Base-by-base conservation (phyloP, 1,140 invertebrate genomes). In the Anastrepha obliqua region DNA sequence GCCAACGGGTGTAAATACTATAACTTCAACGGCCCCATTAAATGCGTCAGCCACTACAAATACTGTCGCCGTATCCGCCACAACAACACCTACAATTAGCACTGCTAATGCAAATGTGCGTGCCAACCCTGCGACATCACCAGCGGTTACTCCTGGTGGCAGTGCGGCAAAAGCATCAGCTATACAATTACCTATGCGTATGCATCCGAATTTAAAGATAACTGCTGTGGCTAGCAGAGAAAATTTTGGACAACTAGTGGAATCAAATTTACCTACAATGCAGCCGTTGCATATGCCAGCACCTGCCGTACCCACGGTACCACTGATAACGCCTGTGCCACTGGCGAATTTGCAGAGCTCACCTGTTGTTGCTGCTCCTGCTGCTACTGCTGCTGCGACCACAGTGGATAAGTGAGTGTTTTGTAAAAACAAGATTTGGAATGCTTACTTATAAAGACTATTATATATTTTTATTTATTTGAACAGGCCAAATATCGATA, bases 171-270 rank as follows among this genome's bases (percentile, higher is more conserved):
- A 86, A 17, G 60, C 85, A 6, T 17, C 85, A 44, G 20, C 88
- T 5, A 88, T 88, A 64, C 87, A 88, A 44, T 87, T 88, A 58
- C 88, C 88, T 17, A n/a, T 87, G 0, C 78, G 88, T 17, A 87
- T 88, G 86, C 88, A 88, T 74, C 88, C 88, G 4, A 88, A 88
- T 55, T 86, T 88, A 17, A 88, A 88, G 58, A 88, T 88, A 55
- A 88, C 88, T 6, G 88, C 88, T 9, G 88, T 88, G 8, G 86
- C 86, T 2, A 86, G 88, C 55, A 87, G 60, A 47, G 88, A 88
- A 8, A 86, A 20, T 11, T 51, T 51, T 62, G 78, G 78, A n/a
- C 74, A 81, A 55, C 15, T 81, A 17, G 74, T 81, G n/a, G 85
- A 51, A 65, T 17, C 70, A n/a, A 51, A 70, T 59, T 13, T 87